Percentiles rank a stretch among this genome's conserved stretches.
Conservation (phyloP, 2,113 vertebrate genomes). For the Stictonetta naevosa region DNA sequence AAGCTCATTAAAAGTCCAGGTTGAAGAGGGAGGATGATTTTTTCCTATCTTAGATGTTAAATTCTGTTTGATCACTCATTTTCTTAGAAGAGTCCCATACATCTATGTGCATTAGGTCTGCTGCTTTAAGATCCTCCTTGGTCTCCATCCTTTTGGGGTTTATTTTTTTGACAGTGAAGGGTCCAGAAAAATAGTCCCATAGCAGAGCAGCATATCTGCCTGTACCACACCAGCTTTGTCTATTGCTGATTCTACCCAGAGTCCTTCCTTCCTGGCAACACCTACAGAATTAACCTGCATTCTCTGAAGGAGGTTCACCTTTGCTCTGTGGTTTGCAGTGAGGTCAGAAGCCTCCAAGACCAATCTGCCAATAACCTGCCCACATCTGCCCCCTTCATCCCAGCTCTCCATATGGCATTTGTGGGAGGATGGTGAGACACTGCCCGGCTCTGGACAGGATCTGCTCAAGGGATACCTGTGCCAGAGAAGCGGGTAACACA, state of each 20-base stretch:
- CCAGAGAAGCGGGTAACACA: background rate
- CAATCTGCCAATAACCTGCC: background rate
- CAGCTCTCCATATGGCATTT: accelerated
- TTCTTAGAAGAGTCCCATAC: background rate
- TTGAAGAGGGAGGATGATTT: background rate
- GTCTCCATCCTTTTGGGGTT: background rate
- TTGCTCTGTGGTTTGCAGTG: background rate
- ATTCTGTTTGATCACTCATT: background rate
- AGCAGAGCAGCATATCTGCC: background rate
- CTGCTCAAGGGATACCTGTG: background rate
- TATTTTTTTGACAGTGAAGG: background rate
- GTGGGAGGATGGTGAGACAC: accelerated
- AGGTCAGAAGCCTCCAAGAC: background rate
- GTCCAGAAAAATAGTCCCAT: background rate
- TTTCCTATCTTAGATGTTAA: background rate
- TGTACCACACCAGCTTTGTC: background rate
- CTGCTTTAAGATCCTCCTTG: background rate
- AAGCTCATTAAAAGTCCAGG: background rate
- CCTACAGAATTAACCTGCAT: background rate
- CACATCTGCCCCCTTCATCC: background rate
- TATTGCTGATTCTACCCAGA: background rate
- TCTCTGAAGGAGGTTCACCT: background rate
- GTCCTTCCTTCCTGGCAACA: background rate
- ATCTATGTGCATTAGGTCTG: background rate
- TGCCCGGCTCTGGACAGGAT: background rate